Evolutionary conservation across 2,888 invertebrate species (phyloP), one percentile per base, ranked within the genome.

Genomic region (Sarcophaga variegata): DNA sequence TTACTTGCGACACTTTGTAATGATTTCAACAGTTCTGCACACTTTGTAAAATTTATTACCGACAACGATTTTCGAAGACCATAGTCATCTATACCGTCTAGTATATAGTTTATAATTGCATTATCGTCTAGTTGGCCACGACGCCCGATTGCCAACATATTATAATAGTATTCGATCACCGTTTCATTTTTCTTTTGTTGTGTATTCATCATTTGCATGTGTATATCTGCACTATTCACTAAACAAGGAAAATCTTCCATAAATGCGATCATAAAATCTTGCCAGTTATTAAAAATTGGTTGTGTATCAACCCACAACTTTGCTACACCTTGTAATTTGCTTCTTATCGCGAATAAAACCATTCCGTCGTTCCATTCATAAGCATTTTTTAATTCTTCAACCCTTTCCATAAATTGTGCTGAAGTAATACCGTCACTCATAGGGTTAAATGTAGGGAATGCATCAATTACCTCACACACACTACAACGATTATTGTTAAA

Each of bases 11-110:
- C 27, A 70, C 10, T 62, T 10, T 47, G 1, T 60, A 87, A 70
- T 49, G 78, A 74, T 6, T 37, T 83, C 64, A 80, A 66, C 54
- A 82, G 22, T 12, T 87, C 87, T 54, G 64, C 78, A 47, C 84
- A 87, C 12, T 63, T 80, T 78, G 54, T 22, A 5, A 71, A 54
- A 49, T 78, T 77, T 20, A 78, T 49, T 3, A 81, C 81, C 2
- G 47, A 17, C 20, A 80, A 67, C 6, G 71, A 71, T 49, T 63
- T 45, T n/a, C 64, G 71, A 62, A 79, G 10, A 20, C 27, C 12
- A 78, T 4, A 20, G 25, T 78, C 69, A 22, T 20, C 62, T 20
- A 80, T 54, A 54, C 80, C 64, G 37, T 37, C 10, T 37, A 8
- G 63, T 79, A 77, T 77, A 25, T 77, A 71, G 2, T 27, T 62